Percentiles rank a stretch among this genome's conserved stretches.
These are phyloP conservation scores for Mycetomoellerius zeteki DNA, from an alignment of 1,140 invertebrate genomes.

Conservation along the genomic window DNA sequence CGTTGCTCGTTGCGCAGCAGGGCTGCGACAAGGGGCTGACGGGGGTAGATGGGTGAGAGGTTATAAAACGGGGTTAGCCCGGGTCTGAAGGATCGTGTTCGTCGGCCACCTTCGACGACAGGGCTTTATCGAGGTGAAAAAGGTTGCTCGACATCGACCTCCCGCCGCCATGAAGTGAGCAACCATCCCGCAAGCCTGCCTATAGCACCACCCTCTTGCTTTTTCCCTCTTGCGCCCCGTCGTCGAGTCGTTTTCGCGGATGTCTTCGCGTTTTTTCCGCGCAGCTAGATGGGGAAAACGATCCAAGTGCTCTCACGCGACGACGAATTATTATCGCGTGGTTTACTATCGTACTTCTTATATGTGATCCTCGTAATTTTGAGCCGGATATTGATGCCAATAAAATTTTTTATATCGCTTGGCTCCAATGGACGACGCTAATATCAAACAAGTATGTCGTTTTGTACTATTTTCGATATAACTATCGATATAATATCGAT, in stretches of 20 bases:
- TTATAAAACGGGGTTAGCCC: conserved; percentile 85
- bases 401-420: conserved; percentile 50
- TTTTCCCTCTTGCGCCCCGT: conserved; percentile 44
- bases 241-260: conserved; percentile 54
- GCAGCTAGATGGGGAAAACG: conserved; percentile 31
- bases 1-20: conserved; percentile 11
- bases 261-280: conserved; percentile 31
- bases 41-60: conserved; percentile 73
- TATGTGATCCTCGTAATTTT: conserved; percentile 25
- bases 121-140: conserved; percentile 83
- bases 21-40: conserved; percentile 41
- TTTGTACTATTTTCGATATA: not conserved
- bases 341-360: conserved; percentile 42
- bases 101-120: conserved; percentile 81
- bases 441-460: not conserved
- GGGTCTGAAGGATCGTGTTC: conserved; percentile 85
- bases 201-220: conserved; percentile 19
- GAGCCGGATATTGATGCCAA: not conserved
- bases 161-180: conserved; percentile 60
- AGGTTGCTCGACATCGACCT: conserved; percentile 80
- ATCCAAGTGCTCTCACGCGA: conserved; percentile 12
- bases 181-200: conserved; percentile 24
- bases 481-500: not conserved
- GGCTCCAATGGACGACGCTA: not conserved
- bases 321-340: conserved; percentile 54